A percentile compares a stretch with the other conserved stretches of the same genome.
These are phyloP conservation scores for Phodopus roborovskii DNA, from an alignment of 2,113 vertebrate species.

Conservation along the genomic window DNA sequence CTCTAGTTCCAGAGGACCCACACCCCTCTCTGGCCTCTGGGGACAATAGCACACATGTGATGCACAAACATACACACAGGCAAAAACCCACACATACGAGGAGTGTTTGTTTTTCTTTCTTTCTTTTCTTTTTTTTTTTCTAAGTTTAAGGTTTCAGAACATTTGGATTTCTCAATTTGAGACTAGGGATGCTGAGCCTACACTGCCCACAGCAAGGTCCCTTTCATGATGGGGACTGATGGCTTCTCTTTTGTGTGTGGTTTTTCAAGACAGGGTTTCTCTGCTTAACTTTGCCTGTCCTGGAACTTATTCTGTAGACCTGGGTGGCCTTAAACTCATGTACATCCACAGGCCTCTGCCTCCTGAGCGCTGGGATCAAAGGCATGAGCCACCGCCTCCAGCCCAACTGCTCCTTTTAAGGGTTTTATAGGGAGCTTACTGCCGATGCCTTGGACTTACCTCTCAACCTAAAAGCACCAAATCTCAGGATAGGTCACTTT, in stretches of 20 bases:
- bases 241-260: not conserved
- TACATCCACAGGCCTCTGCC: not conserved
- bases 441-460: not conserved
- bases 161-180: not conserved
- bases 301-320: not conserved
- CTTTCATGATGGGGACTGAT: not conserved
- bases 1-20: not conserved
- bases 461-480: not conserved
- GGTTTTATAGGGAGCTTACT: no score
- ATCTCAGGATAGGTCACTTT: not conserved
- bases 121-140: no score
- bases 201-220: not conserved
- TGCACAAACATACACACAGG: not conserved
- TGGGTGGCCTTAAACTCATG: not conserved
- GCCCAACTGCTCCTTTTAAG: not conserved
- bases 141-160: not conserved
- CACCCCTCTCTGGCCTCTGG: not conserved
- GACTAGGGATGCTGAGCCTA: not conserved
- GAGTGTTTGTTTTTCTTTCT: no score
- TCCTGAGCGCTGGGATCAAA: not conserved
- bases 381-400: accelerated
- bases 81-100: not conserved
- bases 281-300: not conserved
- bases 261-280: not conserved
- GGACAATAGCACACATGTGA: not conserved